phyloP scores from a whole-genome alignment of 2,113 vertebrate species.

The Ceyx cyanopectus region DNA sequence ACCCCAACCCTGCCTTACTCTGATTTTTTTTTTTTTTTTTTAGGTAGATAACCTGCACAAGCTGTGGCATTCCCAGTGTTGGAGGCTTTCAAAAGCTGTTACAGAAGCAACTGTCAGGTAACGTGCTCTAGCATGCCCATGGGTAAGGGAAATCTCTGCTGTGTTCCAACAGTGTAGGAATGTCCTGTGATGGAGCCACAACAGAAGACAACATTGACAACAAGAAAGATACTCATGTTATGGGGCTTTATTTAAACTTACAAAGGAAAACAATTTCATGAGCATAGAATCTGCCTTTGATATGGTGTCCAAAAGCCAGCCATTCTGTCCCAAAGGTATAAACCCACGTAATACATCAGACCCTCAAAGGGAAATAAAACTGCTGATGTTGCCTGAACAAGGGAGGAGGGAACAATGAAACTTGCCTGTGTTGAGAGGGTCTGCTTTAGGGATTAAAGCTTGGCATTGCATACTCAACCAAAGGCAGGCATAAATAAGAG shows the following conservation, averaged over 20 bases:
- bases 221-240: background rate
- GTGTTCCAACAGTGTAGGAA: background rate
- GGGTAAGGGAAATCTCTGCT: background rate
- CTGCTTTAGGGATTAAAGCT: background rate
- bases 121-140: background rate
- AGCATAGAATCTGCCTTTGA: background rate
- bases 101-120: constrained; percentile 43
- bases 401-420: background rate
- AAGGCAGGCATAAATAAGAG: background rate
- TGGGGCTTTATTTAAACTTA: background rate
- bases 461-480: accelerated
- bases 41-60: background rate
- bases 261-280: background rate
- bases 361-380: background rate
- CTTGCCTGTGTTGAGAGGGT: no score
- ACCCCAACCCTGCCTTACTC: background rate
- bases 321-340: background rate
- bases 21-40: background rate
- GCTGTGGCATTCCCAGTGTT: constrained; percentile 17
- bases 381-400: background rate
- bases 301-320: background rate
- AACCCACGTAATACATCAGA: background rate
- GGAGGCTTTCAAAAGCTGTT: background rate
- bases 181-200: background rate
- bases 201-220: background rate